Conservation (phyloP, 1,140 invertebrate genomes). For the Lepidotrigona ventralis region DNA sequence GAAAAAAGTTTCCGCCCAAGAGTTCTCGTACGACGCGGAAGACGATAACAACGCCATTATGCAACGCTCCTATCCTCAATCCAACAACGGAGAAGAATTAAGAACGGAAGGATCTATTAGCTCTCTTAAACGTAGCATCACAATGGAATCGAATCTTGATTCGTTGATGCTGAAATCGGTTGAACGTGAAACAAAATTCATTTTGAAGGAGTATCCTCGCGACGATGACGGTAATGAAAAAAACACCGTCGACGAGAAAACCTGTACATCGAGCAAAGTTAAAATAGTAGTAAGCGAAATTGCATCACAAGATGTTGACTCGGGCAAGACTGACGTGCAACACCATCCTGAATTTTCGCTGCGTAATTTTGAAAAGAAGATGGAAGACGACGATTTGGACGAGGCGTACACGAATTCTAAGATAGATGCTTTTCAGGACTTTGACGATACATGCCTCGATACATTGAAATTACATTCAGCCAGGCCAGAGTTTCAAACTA, state of each 20-base stretch:
- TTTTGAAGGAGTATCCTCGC: conserved; percentile 18
- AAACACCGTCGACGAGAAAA: conserved; percentile 28
- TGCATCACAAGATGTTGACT: conserved; percentile 28
- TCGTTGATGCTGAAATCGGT: conserved; percentile 51
- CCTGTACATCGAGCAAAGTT: conserved; percentile 63
- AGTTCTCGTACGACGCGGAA: conserved; percentile 11
- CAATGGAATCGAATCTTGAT: conserved; percentile 71
- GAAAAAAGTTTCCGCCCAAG: background rate
- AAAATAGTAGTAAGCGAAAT: conserved; percentile 72
- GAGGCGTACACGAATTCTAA: conserved; percentile 62
- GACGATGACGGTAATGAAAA: conserved; percentile 40
- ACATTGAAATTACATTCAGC: conserved; percentile 48
- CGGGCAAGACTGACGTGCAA: conserved; percentile 37
- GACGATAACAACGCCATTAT: conserved; percentile 5
- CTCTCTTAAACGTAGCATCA: conserved; percentile 68
- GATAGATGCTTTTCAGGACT: conserved; percentile 45
- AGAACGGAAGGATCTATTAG: conserved; percentile 39
- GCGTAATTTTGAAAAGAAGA: conserved; percentile 61
- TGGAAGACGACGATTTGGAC: conserved; percentile 48
- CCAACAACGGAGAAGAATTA: conserved; percentile 16
- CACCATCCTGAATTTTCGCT: conserved; percentile 17
- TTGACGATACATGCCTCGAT: conserved; percentile 1
- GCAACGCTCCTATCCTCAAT: conserved; percentile 2
- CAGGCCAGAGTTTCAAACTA: conserved; percentile 35
- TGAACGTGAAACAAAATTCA: conserved; percentile 48